Base-by-base conservation (phyloP, 2,888 invertebrate genomes). In the Rugalucina vietnamica region DNA sequence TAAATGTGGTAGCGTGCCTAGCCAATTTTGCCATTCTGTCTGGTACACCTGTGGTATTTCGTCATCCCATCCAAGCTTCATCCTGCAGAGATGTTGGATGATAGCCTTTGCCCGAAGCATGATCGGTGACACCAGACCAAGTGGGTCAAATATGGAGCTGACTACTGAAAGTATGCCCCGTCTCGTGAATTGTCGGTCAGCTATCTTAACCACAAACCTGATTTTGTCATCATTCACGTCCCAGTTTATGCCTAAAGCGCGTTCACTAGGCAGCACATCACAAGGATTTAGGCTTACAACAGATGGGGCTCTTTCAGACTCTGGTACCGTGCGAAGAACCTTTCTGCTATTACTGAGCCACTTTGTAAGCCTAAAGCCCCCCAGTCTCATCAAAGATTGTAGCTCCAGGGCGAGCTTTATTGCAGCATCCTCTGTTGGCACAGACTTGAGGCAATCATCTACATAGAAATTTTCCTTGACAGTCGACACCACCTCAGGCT, bases 61-160 rank as follows among this genome's bases (percentile, higher is more conserved):
- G 24, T 87, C 83, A 76, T 89, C 89, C 87, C 89, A 90, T 18
- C 79, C 83, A 36, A 83, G 18, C 27, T 84, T 75, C 39, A 43
- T 10, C 70, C 73, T 80, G 74, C 83, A 88, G 5, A 86, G 29
- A 14, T 79, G 57, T 70, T 89, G 90, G n/a, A 86, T 27, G 24
- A 90, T 54, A 12, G 34, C 27, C 69, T 83, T 88, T 24, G 86
- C 86, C 24, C 54, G 49, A 10, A 90, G 57, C 18, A 81, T 75
- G 36, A 82, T 60, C 34, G 84, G 87, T 24, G 86, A 49, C 21
- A 84, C 82, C 34, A 89, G 43, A 60, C 89, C 88, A 34, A 89
- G 76, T 24, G 88, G 88, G 71, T 86, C 88, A 71, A 76, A 89
- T 27, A 88, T 39, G 14, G 89, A 85, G 73, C 87, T 89, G 10